Evolutionary conservation across 2,797 vertebrate genomes (phyloP), one percentile per base, ranked within the genome.

Genomic region (Ambastaia sidthimunki): DNA sequence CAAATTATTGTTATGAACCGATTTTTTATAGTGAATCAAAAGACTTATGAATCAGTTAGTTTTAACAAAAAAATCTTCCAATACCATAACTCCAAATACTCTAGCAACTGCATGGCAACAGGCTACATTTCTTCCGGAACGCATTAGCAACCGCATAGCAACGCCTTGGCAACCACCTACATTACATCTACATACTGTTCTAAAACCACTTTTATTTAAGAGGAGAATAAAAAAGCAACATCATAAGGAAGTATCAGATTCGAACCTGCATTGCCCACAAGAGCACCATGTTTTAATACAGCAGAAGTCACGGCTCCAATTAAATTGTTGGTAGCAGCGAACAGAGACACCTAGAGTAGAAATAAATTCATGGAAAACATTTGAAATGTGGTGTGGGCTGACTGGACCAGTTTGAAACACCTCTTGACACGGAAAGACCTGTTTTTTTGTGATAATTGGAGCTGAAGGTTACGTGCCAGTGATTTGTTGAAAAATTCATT

Each of bases 401-500:
- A 74, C 31, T 4, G 15, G 47, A 41, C n/a, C 13, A 19, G 28
- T 50, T 5, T 10, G 28, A 12, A 16, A 19, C 28, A 34, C 9
- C 16, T 44, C 63, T 67, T 76, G 74, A 67, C 63, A 76, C 3
- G 6, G 16, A 57, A 44, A 44, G 11, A 67, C 48, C 16, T 0
- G 74, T 55, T 76, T 67, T 50, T 76, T 55, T 7, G 10, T 41
- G 15, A 67, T 67, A 67, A 76, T 66, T 66, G 48, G 48, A 54
- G 62, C 62, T 76, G 2, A 15, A 19, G 62, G 50, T 67, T 18
- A 67, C 74, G 55, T 37, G 41, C 37, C 16, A 68, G 67, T 19
- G 74, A 54, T 59, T 76, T 77, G 52, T 59, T 59, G 75, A 77
- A 77, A 57, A 77, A 77, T 48, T 47, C 16, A 77, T 69, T 68